These are phyloP conservation scores for Falco berigora DNA, from an alignment of 2,797 vertebrate genomes.

Conservation along the genomic window DNA sequence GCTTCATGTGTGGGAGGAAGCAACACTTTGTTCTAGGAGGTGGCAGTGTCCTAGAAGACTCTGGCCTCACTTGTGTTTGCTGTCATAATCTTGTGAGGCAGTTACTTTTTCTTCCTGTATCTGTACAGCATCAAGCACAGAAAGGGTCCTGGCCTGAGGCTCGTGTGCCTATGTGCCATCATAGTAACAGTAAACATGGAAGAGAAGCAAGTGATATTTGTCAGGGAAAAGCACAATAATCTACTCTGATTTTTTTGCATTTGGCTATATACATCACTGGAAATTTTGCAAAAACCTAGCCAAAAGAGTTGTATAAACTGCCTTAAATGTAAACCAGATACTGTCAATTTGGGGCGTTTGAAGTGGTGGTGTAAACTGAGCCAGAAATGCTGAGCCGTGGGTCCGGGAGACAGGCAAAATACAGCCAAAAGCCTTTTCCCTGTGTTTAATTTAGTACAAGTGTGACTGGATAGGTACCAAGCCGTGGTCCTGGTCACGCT, in stretches of 20 bases:
- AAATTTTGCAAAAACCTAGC: constrained; percentile 5
- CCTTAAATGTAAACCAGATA: constrained; percentile 61
- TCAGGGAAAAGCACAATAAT: constrained; percentile 28
- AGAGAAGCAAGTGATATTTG: constrained; percentile 19
- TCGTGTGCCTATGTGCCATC: background rate
- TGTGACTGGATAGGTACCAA: constrained; percentile 37
- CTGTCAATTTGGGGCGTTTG: constrained; percentile 41
- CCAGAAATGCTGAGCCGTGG: background rate
- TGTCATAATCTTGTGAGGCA: background rate
- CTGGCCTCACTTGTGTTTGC: background rate
- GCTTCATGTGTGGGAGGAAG: background rate
- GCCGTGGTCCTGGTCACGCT: background rate
- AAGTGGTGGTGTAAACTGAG: constrained; percentile 35
- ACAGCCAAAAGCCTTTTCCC: constrained; percentile 12
- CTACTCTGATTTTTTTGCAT: constrained; percentile 7
- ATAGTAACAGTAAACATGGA: background rate
- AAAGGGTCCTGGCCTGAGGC: background rate
- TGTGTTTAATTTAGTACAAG: constrained; percentile 30
- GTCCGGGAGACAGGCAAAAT: background rate
- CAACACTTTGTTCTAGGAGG: background rate
- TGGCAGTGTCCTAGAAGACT: background rate
- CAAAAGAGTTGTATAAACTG: constrained; percentile 38
- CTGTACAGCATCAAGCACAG: background rate
- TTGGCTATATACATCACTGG: background rate
- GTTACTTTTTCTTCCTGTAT: background rate